A percentile compares a stretch with the other conserved stretches of the same genome.
These are phyloP conservation scores for Megaceryle torquata DNA, from an alignment of 2,113 vertebrate genomes.

Conservation along the genomic window DNA sequence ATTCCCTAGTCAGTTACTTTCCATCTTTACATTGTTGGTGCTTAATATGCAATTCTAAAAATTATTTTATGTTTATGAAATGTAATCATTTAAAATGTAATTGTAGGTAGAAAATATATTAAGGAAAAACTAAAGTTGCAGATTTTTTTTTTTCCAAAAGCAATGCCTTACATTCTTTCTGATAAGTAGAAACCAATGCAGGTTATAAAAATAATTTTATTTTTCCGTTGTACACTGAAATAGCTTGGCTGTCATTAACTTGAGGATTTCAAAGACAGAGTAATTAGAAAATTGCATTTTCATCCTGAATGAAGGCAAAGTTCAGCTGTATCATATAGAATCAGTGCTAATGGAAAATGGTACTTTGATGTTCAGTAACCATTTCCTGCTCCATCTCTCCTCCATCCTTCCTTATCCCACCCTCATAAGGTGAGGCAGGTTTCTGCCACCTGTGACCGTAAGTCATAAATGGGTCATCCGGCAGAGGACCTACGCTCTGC, in stretches of 20 bases:
- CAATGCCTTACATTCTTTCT: not conserved
- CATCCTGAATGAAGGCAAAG: not conserved
- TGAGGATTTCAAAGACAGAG: not conserved
- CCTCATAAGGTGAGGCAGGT: not conserved
- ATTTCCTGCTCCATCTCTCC: not conserved
- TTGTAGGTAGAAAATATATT: not conserved
- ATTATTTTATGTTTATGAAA: not conserved
- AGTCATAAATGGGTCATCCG: rapidly evolving
- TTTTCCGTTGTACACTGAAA: not conserved
- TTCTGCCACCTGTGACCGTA: not conserved
- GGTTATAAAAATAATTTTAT: not conserved
- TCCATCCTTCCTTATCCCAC: not conserved
- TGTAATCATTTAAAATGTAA: not conserved
- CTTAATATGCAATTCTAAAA: not conserved
- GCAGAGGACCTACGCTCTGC: not conserved
- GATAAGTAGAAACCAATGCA: not conserved
- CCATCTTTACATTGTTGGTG: not conserved
- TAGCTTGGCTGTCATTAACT: not conserved
- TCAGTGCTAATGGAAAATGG: not conserved
- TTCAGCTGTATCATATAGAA: not conserved
- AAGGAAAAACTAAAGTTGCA: not conserved
- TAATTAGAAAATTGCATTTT: not conserved
- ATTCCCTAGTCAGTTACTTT: not conserved
- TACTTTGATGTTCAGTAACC: not conserved
- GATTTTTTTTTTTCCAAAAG: not conserved